These are phyloP conservation scores for Octodon degus DNA, from an alignment of 2,113 vertebrate species.

Conservation along the genomic window DNA sequence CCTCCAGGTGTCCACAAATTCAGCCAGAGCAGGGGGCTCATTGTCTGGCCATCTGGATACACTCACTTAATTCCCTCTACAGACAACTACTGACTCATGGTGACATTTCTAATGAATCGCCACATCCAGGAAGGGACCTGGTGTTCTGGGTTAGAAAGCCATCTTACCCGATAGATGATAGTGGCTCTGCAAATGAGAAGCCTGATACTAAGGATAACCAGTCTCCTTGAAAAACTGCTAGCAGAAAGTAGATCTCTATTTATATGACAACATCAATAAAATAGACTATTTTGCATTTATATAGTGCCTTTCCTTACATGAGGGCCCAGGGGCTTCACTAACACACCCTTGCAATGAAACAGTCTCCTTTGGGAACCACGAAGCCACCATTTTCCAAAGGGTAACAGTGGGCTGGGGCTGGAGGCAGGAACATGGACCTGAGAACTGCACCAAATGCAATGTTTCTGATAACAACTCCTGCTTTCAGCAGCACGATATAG, in stretches of 20 bases:
- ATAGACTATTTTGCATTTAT: slow-evolving; percentile 74
- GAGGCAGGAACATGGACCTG: rapidly evolving
- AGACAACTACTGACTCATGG: background rate
- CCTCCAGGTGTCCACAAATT: background rate
- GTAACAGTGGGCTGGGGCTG: too few species aligned
- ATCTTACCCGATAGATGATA: background rate
- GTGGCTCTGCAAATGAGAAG: background rate
- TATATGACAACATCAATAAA: slow-evolving; percentile 70
- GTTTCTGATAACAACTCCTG: background rate
- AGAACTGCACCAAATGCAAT: background rate
- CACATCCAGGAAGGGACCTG: background rate
- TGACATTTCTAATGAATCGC: background rate
- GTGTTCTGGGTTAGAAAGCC: slow-evolving; percentile 17
- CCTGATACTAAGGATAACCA: slow-evolving; percentile 32
- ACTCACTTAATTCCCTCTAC: background rate
- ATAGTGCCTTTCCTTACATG: slow-evolving; percentile 55
- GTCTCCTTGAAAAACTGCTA: slow-evolving; percentile 70
- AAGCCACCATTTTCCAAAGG: background rate
- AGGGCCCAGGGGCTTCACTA: slow-evolving; percentile 64
- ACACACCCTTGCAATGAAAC: slow-evolving; percentile 38
- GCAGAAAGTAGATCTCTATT: slow-evolving; percentile 66
- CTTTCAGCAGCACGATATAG: background rate
- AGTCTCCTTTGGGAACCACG: slow-evolving; percentile 61
- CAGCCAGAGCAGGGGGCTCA: background rate
- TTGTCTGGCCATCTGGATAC: background rate